These are phyloP conservation scores for Mimas tiliae DNA, from an alignment of 2,888 invertebrate species.

Conservation along the genomic window DNA sequence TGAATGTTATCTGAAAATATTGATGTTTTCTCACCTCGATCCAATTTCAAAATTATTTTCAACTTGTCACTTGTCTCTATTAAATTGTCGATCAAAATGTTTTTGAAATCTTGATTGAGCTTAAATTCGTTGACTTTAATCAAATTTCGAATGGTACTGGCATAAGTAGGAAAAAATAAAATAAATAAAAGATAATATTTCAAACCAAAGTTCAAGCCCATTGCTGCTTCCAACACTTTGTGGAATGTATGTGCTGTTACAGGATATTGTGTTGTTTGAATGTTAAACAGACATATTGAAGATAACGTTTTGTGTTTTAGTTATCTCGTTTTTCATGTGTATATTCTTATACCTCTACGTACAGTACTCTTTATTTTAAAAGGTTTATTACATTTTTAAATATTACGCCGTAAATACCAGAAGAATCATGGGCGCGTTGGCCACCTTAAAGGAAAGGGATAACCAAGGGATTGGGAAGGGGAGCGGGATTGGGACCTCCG, in stretches of 20 bases:
- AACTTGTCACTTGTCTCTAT: constrained; percentile 49
- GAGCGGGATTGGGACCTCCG: too few relatives aligned
- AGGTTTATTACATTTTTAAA: too few relatives aligned
- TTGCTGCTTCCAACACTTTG: neutral
- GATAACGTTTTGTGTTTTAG: neutral
- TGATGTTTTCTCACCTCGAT: constrained; percentile 30
- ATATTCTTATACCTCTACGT: too few relatives aligned
- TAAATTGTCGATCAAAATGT: constrained; percentile 45
- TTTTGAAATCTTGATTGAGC: constrained; percentile 32
- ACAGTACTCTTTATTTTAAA: too few relatives aligned
- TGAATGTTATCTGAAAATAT: neutral
- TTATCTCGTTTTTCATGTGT: too few relatives aligned
- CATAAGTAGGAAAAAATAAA: neutral
- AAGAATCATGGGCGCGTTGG: too few relatives aligned
- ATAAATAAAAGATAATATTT: neutral
- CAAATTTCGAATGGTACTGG: neutral
- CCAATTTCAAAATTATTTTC: constrained; percentile 43
- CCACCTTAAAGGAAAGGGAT: too few relatives aligned
- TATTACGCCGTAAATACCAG: too few relatives aligned
- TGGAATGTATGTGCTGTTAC: neutral
- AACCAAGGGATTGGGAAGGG: too few relatives aligned
- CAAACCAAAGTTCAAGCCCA: neutral
- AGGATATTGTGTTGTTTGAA: neutral
- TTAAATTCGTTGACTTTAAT: constrained; percentile 37
- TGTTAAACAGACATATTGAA: neutral